These are phyloP conservation scores for Chondrilla cf. caribensis DNA, from an alignment of 37 sponge, comb jelly and placozoan genomes.

Conservation along the genomic window DNA sequence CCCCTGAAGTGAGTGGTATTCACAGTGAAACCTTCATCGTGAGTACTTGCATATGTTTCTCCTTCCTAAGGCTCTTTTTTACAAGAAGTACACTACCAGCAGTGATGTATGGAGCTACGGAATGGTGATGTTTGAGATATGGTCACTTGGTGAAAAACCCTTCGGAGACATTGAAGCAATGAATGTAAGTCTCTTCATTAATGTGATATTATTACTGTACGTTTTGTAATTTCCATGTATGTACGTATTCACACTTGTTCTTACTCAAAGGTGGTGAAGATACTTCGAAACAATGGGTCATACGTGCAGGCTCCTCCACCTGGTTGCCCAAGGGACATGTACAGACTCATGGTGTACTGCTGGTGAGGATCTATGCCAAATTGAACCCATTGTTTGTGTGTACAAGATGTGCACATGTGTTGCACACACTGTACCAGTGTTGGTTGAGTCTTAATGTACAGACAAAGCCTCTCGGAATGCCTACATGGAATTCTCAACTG, in stretches of 20 bases:
- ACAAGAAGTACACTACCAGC: neutral
- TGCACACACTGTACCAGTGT: no score
- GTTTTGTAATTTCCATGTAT: no score
- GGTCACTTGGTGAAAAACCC: conserved; percentile 8
- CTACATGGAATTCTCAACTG: no score
- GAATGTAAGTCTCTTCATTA: no score
- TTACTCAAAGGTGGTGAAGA: neutral
- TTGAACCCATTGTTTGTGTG: no score
- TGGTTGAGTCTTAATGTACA: no score
- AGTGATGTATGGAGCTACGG: conserved; percentile 14
- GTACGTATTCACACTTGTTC: no score
- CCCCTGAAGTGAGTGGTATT: neutral
- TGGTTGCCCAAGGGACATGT: conserved; percentile 20
- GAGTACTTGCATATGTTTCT: neutral
- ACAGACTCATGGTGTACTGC: conserved; percentile 36
- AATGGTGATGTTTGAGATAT: neutral
- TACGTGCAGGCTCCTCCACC: conserved; percentile 19
- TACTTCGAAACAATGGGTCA: neutral
- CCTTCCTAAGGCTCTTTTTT: neutral
- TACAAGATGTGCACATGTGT: no score
- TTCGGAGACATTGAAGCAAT: neutral
- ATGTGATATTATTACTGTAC: no score
- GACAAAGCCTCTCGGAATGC: no score
- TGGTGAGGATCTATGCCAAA: conserved; percentile 25
- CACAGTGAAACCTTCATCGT: neutral